Base-by-base conservation (phyloP, 2,888 invertebrate species). In the Amphipoea oculea region DNA sequence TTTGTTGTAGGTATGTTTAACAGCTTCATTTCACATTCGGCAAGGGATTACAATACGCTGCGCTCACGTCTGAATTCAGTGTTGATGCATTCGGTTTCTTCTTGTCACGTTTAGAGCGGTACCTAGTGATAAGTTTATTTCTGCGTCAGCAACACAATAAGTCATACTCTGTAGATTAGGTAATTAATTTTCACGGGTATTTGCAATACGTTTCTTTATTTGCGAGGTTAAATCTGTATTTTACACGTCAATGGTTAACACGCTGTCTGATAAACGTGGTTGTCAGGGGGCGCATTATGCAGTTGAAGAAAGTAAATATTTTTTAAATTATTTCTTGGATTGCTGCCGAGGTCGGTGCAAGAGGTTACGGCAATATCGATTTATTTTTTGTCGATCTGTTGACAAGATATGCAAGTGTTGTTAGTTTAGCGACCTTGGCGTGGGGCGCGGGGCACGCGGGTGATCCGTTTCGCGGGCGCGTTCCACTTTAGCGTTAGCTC, bases 401-500 rank as follows among this genome's bases (percentile, higher is more conserved):
- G 86, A 87, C 86, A 87, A 87, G 83, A 80, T 87, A 84, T 87
- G 83, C 84, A 83, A 86, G 81, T 86, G 89, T 86, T 83, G 87
- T 83, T 85, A 78, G 85, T 85, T 81, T 81, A 81, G 88, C 87
- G 96, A 95, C 96, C 96, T 96, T 95, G 95, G 89, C 89, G 91
- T 90, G 93, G 94, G 92, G 91, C 93, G 93, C 92, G 90, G 90
- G 91, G 90, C 90, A 90, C 86, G 89, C 90, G 89, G 92, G 92
- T 93, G 94, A 93, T 92, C 93, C 90, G 95, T 95, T 95, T 96
- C 93, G 95, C 95, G 95, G 95, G 92, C 95, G 94, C 94, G 96
- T 96, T 96, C 96, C 90, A 96, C 96, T 96, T 96, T 93, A 91
- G 92, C 92, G 89, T 92, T 93, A 95, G 95, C 96, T 96, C 96